A percentile compares a stretch with the other conserved stretches of the same genome.
These are phyloP conservation scores for Euplexia lucipara DNA, from an alignment of 2,888 invertebrate species.

Conservation along the genomic window DNA sequence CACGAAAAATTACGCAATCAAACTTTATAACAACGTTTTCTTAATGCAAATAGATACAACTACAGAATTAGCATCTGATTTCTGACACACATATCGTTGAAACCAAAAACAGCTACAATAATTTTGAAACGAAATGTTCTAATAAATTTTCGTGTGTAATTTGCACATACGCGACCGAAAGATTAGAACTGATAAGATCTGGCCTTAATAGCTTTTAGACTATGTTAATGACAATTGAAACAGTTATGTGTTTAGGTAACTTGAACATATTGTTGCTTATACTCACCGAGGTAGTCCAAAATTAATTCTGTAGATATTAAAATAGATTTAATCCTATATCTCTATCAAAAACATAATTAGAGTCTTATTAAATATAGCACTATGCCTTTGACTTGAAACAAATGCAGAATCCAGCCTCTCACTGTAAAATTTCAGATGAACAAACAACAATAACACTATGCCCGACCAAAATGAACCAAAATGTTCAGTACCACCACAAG, in stretches of 20 bases:
- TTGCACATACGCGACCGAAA: constrained; percentile 80
- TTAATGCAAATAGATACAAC: constrained; percentile 19
- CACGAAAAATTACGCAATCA: constrained; percentile 17
- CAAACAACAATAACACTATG: too few relatives aligned
- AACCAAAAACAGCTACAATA: constrained; percentile 68
- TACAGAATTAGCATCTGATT: constrained; percentile 38
- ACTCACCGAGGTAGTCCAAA: not conserved
- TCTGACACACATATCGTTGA: constrained; percentile 56
- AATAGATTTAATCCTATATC: too few relatives aligned
- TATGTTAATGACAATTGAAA: constrained; percentile 19
- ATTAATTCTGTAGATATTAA: not conserved
- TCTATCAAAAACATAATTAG: too few relatives aligned
- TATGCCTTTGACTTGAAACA: too few relatives aligned
- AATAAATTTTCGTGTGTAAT: constrained; percentile 82
- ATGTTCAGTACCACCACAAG: too few relatives aligned
- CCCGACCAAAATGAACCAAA: too few relatives aligned
- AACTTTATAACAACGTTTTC: not conserved
- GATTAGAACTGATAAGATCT: constrained; percentile 45
- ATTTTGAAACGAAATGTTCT: constrained; percentile 77
- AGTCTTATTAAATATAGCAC: too few relatives aligned
- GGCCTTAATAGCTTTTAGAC: constrained; percentile 30
- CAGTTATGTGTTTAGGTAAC: constrained; percentile 7
- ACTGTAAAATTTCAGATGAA: too few relatives aligned
- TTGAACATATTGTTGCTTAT: not conserved
- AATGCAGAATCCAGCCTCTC: too few relatives aligned